phyloP scores from a whole-genome alignment of 2,113 vertebrate species.

The Coryphaenoides rupestris region DNA sequence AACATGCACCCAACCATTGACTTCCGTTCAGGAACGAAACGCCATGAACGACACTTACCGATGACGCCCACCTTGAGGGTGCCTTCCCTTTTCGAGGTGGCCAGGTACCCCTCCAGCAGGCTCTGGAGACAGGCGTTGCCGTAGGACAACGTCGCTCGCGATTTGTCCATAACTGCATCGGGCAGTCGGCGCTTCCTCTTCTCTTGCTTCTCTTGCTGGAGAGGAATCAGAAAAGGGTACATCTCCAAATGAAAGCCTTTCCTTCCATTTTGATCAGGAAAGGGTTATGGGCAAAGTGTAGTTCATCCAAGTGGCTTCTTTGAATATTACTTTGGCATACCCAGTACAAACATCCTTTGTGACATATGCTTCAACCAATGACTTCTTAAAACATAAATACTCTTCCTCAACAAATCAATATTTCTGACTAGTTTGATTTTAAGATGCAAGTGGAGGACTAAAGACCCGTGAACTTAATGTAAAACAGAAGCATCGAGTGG shows the following conservation, averaged over 20 bases:
- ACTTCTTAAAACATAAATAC: too few relatives aligned
- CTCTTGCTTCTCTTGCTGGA: slow-evolving; percentile 73
- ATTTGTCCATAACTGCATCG: slow-evolving; percentile 57
- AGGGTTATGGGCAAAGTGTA: too few relatives aligned
- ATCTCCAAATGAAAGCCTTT: neutral
- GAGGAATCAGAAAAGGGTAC: neutral
- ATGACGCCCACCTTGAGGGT: slow-evolving; percentile 83
- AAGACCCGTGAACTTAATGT: too few relatives aligned
- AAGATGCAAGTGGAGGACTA: too few relatives aligned
- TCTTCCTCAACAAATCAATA: neutral
- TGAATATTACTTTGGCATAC: too few relatives aligned
- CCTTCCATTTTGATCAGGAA: neutral
- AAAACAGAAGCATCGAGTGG: slow-evolving; percentile 40
- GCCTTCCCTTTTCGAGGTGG: slow-evolving; percentile 41
- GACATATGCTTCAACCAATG: too few relatives aligned
- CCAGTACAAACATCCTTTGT: too few relatives aligned
- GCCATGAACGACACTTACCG: slow-evolving; percentile 67
- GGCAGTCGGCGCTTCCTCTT: slow-evolving; percentile 49
- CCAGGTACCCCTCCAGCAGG: slow-evolving; percentile 67
- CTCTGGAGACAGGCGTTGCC: slow-evolving; percentile 76
- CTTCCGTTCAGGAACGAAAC: too few relatives aligned
- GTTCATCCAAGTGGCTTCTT: too few relatives aligned
- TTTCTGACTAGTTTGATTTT: neutral
- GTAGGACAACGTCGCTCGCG: slow-evolving; percentile 63
- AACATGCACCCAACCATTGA: neutral